Base-by-base conservation (phyloP, 1,140 invertebrate species). In the Capitella teleta region DNA sequence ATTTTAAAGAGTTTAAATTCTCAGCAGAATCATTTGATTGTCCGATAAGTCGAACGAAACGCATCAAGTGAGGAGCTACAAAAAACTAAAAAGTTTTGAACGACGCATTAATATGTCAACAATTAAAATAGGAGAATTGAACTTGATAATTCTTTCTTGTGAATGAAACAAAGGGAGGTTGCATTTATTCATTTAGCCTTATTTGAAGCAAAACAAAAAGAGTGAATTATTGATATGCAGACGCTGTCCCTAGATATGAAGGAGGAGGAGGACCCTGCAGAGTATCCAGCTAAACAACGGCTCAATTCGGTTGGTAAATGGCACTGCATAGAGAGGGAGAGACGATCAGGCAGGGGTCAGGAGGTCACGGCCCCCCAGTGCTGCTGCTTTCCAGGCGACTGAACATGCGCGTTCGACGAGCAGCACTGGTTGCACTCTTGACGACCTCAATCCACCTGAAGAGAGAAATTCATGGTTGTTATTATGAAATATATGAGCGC, bases 391-490 rank as follows among this genome's bases (percentile, higher is more conserved):
- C 66, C 51, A 70, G 49, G 38, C 68, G 58, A 49, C 67, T 69
- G 59, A 71, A 71, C n/a, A 68, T 51, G 19, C 68, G 58, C 6
- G 59, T 57, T 34, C 64, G 54, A 23, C 61, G 53, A 12, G 68
- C 62, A 55, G 61, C 66, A 53, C 61, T 59, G n/a, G 82, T 83
- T 2, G 81, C 81, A 64, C 80, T 82, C 57, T 76, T 77, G 48
- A 84, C 82, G 1, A 85, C 83, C 68, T 83, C 82, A 76, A 85
- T 81, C 83, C 83, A 85, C 55, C 83, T 84, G 61, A 41, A 76
- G 25, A 44, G 16, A 44, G 42, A 44, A 26, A 24, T n/a, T n/a
- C n/a, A n/a, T n/a, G n/a, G n/a, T n/a, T n/a, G n/a, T n/a, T n/a
- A n/a, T n/a, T n/a, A n/a, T n/a, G n/a, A 5, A 4, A 19, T 24